Base-by-base conservation (phyloP, 2,113 vertebrate genomes). In the Hipposideros armiger region DNA sequence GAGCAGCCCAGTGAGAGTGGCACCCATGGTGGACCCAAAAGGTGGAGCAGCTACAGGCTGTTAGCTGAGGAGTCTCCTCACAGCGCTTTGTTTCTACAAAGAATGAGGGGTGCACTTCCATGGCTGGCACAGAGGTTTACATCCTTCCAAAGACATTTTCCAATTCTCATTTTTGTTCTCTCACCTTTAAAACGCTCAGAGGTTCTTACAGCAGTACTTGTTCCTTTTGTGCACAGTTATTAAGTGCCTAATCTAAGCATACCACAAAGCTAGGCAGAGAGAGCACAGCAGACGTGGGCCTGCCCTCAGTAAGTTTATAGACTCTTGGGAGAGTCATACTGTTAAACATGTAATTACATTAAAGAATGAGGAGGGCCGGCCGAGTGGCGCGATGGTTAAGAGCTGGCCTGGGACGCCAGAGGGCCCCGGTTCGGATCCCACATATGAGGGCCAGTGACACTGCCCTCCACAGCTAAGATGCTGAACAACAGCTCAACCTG, bases 251-350 rank as follows among this genome's bases (percentile, higher is more conserved):
- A 40, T 83, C 3, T 24, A 54, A 56, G 66, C 15, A 5, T 0
- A 30, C 17, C 30, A 3, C 1, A 0, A 32, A 60, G 66, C 24
- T 47, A 4, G 40, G 7, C 9, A 0, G 3, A 4, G 19, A 22
- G n/a, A 32, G 2, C 30, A 4, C 17, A 47, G 22, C 32, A n/a
- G 36, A 56, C 11, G 0, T 6, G 16, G 19, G 58, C 22, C 17
- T 1, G 4, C 9, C 24, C 24, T 36, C 19, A 0, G 1, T 36
- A 36, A 4, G 26, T 62, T 52, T 5, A 4, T 17, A 73, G 19
- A 4, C 11, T 60, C 47, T 47, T n/a, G 11, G 30, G 24, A 36
- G 64, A 92, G 40, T 47, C 19, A 6, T 0, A 11, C 0, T 0
- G 5, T 84, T 80, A 47, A 77, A 30, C 16, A 7, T n/a, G 11